Evolutionary conservation across 2,113 vertebrate genomes (phyloP), one percentile per base, ranked within the genome.

Genomic region (Sturnus vulgaris): DNA sequence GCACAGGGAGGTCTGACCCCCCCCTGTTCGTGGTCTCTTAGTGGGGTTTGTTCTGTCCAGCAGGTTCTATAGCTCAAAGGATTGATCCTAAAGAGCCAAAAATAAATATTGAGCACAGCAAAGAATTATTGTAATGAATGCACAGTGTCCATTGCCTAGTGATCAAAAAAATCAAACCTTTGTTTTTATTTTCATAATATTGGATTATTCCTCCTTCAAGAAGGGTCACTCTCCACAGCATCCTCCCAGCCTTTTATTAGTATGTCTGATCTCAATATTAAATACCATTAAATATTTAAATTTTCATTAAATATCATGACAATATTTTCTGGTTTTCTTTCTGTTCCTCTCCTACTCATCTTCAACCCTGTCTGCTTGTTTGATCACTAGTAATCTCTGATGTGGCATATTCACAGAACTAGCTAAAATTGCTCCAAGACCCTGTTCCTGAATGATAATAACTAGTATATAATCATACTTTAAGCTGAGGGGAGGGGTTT

Each of bases 11-110:
- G 2, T 19, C 49, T 72, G 33, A 30, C 22, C 20, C 42, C 20
- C 42, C 66, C 25, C 19, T 19, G 2, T 18, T 42, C 37, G 28
- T 2, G 50, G 27, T 14, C 28, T 82, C 37, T 37, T 42, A 25
- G 22, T 18, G n/a, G 11, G 17, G 2, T 20, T 31, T 7, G 19
- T 37, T 24, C 31, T 60, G 20, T 79, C 72, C 75, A 56, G 5
- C 13, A 71, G 22, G n/a, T 35, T 37, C 10, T 24, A 8, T 4
- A 30, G 13, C 2, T 50, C 22, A 50, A 7, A 47, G 2, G 0
- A 8, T 47, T 35, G 57, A 42, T 66, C 42, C 61, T 40, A 28
- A 39, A 49, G 37, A n/a, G 11, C 14, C 37, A 63, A 57, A 85
- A 69, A 14, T 44, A 13, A 7, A 12, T 8, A 39, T 0, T 63